Conservation (phyloP, 2,888 invertebrate genomes). For the Melanchra persicariae region DNA sequence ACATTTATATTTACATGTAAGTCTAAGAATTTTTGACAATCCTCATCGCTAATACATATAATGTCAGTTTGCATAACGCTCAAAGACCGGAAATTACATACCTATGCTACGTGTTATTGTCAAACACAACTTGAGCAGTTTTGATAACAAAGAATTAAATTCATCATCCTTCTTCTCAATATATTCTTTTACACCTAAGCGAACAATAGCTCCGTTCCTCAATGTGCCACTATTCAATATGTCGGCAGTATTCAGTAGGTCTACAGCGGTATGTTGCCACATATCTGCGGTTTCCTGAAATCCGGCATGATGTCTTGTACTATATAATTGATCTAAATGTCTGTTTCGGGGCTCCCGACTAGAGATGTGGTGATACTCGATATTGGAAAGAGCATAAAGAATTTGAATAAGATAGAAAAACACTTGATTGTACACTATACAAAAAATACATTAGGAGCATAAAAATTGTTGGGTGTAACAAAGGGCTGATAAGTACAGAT, state of each 20-base stretch:
- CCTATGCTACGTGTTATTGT: no score
- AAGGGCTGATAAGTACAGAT: no score
- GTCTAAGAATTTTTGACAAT: no score
- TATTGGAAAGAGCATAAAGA: background rate
- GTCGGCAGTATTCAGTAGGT: background rate
- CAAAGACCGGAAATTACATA: no score
- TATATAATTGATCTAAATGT: conserved; percentile 37
- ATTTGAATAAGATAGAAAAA: no score
- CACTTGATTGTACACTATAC: no score
- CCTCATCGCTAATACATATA: no score
- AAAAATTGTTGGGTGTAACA: no score
- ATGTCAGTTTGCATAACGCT: no score
- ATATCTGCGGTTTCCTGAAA: conserved; percentile 49
- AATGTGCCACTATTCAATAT: conserved; percentile 27
- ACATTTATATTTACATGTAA: no score
- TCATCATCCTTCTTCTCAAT: background rate
- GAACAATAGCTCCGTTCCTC: background rate
- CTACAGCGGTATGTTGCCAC: conserved; percentile 13
- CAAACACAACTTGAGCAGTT: no score
- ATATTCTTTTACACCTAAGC: background rate
- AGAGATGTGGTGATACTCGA: background rate
- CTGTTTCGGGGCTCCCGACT: background rate
- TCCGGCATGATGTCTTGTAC: conserved; percentile 34
- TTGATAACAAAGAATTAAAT: background rate
- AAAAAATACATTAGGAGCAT: no score